These are phyloP conservation scores for Brienomyrus brachyistius DNA, from an alignment of 2,113 vertebrate species.

Conservation along the genomic window DNA sequence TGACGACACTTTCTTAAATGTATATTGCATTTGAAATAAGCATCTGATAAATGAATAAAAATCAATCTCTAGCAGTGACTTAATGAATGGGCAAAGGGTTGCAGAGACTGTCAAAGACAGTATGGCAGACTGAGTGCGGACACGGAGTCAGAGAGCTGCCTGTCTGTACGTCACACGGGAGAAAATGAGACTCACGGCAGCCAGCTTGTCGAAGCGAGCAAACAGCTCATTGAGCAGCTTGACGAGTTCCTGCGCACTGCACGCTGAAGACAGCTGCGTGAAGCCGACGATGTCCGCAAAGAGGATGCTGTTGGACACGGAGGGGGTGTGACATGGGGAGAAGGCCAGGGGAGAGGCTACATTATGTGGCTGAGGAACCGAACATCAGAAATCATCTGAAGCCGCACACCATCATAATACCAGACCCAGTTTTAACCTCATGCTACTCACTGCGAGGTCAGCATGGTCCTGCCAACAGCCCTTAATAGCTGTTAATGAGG, in stretches of 20 bases:
- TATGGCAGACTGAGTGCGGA: not conserved
- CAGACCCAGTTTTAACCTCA: not conserved
- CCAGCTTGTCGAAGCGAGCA: slow-evolving; percentile 87
- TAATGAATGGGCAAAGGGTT: not conserved
- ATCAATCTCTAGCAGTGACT: not conserved
- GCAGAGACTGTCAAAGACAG: not conserved
- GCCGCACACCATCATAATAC: not conserved
- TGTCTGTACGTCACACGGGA: not conserved
- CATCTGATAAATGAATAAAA: not conserved
- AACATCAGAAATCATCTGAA: not conserved
- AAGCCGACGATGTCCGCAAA: slow-evolving; percentile 95
- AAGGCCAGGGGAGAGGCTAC: not conserved
- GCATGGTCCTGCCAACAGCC: not conserved
- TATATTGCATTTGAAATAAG: not conserved
- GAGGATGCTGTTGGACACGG: slow-evolving; percentile 71
- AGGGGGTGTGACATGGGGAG: not conserved
- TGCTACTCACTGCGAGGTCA: not conserved
- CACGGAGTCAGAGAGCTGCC: not conserved
- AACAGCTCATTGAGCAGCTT: slow-evolving; percentile 92
- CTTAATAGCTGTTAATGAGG: not conserved
- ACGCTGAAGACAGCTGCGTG: slow-evolving; percentile 85
- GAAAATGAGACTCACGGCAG: slow-evolving; percentile 67
- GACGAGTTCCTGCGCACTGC: slow-evolving; percentile 88
- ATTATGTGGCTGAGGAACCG: not conserved
- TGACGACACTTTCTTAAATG: not conserved